Conservation (phyloP, 2,113 vertebrate genomes). For the Cavia porcellus region DNA sequence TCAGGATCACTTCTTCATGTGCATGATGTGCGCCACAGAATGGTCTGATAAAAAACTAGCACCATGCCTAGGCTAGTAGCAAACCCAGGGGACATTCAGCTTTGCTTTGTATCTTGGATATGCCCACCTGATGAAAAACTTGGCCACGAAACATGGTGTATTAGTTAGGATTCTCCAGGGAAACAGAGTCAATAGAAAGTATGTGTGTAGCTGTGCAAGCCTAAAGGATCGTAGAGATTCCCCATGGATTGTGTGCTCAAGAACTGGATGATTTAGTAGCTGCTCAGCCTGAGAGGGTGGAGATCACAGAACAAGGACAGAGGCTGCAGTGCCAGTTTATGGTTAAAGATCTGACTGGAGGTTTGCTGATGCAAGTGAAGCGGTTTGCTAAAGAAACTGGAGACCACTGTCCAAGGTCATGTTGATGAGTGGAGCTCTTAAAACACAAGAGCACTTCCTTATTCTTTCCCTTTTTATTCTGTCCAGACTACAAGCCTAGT, state of each 20-base stretch:
- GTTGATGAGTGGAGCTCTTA: background rate
- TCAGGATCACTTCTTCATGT: background rate
- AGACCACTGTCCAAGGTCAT: background rate
- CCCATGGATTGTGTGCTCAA: background rate
- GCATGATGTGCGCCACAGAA: background rate
- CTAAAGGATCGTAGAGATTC: background rate
- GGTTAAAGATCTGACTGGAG: background rate
- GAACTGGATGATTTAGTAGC: background rate
- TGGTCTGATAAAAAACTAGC: background rate
- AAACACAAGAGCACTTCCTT: background rate
- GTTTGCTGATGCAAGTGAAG: background rate
- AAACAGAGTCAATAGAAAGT: background rate
- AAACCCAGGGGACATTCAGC: background rate
- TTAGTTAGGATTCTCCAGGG: background rate
- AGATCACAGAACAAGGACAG: background rate
- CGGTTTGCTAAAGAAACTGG: background rate
- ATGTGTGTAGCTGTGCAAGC: background rate
- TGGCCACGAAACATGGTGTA: background rate
- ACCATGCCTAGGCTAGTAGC: background rate
- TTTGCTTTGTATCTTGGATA: background rate
- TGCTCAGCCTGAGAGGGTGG: background rate
- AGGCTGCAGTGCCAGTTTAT: background rate
- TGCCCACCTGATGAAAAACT: background rate
- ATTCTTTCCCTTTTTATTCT: background rate
- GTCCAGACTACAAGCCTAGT: background rate